Evolutionary conservation across 2,113 vertebrate species (phyloP).

Genomic region (Boulengeromyrus knoepffleri): DNA sequence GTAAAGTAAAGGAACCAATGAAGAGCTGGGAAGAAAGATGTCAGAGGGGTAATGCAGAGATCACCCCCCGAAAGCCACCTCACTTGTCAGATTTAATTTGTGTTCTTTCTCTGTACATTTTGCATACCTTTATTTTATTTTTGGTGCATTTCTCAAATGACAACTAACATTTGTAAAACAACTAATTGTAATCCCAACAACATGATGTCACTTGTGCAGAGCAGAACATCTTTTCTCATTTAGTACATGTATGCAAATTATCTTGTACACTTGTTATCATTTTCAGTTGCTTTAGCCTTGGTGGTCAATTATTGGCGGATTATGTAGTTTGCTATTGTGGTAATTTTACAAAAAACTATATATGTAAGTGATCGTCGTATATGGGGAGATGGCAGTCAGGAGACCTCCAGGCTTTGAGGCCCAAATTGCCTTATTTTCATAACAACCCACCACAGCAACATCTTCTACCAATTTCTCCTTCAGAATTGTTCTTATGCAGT

Average conservation of each 20-base stretch:
- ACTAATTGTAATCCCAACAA: background rate
- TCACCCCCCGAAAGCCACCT: background rate
- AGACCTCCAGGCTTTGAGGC: constrained; percentile 46
- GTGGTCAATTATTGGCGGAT: background rate
- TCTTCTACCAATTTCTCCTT: constrained; percentile 49
- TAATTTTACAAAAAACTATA: no score
- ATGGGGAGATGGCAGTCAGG: constrained; percentile 38
- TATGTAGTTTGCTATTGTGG: no score
- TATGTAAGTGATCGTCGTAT: no score
- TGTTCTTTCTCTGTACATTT: background rate
- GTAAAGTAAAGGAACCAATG: background rate
- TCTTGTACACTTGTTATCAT: background rate
- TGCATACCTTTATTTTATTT: background rate
- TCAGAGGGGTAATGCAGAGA: background rate
- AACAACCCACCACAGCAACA: constrained; percentile 39
- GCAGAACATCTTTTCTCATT: background rate
- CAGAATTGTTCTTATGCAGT: constrained; percentile 27
- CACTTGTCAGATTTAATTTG: background rate
- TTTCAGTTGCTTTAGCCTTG: background rate
- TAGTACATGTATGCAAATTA: background rate
- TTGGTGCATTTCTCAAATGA: background rate
- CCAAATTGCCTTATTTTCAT: constrained; percentile 34
- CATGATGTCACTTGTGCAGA: background rate
- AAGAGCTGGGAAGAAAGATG: background rate
- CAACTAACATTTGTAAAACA: background rate